These are phyloP conservation scores for Zootoca vivipara DNA, from an alignment of 2,113 vertebrate species.

Conservation along the genomic window DNA sequence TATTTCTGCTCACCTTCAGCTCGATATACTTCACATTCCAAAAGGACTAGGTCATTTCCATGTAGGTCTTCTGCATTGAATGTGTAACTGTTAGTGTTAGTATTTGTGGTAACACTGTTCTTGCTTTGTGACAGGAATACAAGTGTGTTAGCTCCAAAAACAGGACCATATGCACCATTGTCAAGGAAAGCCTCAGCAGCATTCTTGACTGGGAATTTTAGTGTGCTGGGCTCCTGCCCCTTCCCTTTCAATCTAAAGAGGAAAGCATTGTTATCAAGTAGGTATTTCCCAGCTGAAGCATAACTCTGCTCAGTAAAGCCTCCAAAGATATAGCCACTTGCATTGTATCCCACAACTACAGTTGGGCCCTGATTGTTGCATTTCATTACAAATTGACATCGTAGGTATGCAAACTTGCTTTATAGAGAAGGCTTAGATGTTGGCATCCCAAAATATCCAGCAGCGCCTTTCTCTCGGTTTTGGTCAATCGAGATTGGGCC, in stretches of 20 bases:
- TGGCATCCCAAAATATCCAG: not conserved
- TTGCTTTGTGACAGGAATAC: not conserved
- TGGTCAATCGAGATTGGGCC: not conserved
- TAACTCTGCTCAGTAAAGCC: not conserved
- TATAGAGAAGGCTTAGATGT: not conserved
- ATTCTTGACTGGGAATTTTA: conserved; percentile 18
- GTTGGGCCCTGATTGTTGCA: conserved; percentile 11
- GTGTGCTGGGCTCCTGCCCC: not conserved
- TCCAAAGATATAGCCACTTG: conserved; percentile 22
- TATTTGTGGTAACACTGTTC: not conserved
- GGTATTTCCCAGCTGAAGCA: not conserved
- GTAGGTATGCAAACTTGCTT: conserved; percentile 3
- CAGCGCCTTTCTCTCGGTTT: not conserved
- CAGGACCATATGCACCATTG: not conserved
- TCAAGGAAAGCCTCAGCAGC: not conserved
- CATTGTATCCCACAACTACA: conserved; percentile 13
- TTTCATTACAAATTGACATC: too few species aligned
- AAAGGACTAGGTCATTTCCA: conserved; percentile 10
- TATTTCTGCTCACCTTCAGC: conserved; percentile 13
- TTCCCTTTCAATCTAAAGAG: conserved; percentile 18
- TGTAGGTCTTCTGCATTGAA: not conserved
- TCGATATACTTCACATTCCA: conserved; percentile 29
- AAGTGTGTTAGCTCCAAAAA: not conserved
- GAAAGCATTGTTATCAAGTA: not conserved
- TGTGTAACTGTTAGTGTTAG: not conserved